Percentiles rank a stretch among this genome's conserved stretches.
These are phyloP conservation scores for Monopis laevigella DNA, from an alignment of 2,888 invertebrate species.

Conservation along the genomic window DNA sequence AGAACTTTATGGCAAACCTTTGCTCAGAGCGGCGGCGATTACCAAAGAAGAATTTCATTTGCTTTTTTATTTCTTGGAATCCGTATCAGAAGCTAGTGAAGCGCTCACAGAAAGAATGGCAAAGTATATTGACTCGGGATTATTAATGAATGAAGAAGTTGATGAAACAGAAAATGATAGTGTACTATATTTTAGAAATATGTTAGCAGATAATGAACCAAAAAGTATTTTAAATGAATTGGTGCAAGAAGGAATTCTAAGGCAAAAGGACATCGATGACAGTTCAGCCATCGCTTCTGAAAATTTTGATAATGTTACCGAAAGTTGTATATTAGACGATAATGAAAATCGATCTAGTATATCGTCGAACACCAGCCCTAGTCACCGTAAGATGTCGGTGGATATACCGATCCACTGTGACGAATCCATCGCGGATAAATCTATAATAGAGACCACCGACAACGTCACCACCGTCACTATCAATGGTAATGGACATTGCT, in stretches of 20 bases:
- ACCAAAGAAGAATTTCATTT: slow-evolving; percentile 62
- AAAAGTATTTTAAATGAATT: slow-evolving; percentile 54
- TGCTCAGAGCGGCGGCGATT: slow-evolving; percentile 58
- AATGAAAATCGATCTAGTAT: slow-evolving; percentile 36
- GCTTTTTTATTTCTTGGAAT: slow-evolving; percentile 61
- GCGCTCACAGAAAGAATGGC: slow-evolving; percentile 56
- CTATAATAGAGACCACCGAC: slow-evolving; percentile 42
- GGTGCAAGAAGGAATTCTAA: slow-evolving; percentile 53
- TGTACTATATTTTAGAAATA: slow-evolving; percentile 25
- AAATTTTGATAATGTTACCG: slow-evolving; percentile 33
- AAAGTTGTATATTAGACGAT: slow-evolving; percentile 41
- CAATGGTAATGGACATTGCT: slow-evolving; percentile 49
- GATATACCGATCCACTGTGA: slow-evolving; percentile 50
- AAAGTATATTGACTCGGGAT: slow-evolving; percentile 59
- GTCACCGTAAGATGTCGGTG: slow-evolving; percentile 46
- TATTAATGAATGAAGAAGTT: slow-evolving; percentile 37
- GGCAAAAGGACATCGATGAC: slow-evolving; percentile 53
- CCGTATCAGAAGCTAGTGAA: slow-evolving; percentile 58
- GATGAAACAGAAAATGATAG: slow-evolving; percentile 28
- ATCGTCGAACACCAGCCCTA: slow-evolving; percentile 34
- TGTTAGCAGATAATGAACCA: slow-evolving; percentile 31
- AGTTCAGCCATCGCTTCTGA: slow-evolving; percentile 45
- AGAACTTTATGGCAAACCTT: slow-evolving; percentile 71
- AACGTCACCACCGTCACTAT: slow-evolving; percentile 51
- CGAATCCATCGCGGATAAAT: slow-evolving; percentile 41